A percentile compares a stretch with the other conserved stretches of the same genome.
Evolutionary conservation across 2,797 vertebrate species (phyloP).

Genomic region (Knipowitschia caucasica): DNA sequence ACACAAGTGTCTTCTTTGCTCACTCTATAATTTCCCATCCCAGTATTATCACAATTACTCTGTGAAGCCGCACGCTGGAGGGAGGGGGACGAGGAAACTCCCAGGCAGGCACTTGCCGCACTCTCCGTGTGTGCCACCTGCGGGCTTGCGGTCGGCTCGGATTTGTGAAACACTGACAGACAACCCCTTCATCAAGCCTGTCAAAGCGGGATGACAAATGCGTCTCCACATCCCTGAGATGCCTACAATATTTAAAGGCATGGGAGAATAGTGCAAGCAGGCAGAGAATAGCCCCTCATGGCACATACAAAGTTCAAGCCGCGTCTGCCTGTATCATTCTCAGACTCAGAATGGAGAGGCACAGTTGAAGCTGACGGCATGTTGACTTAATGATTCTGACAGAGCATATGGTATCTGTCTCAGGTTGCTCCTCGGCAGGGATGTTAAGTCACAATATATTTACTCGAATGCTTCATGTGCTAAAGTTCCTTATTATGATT

Average conservation of each 20-base stretch:
- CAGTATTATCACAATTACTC: conserved; percentile 74
- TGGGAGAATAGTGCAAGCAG: conserved; percentile 58
- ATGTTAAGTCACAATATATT: conserved; percentile 60
- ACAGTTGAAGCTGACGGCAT: conserved; percentile 59
- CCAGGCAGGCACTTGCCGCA: conserved; percentile 49
- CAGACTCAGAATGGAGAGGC: conserved; percentile 59
- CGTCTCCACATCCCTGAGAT: conserved; percentile 69
- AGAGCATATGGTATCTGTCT: conserved; percentile 65
- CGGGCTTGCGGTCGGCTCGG: conserved; percentile 65
- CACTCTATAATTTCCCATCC: conserved; percentile 72
- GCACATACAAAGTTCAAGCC: conserved; percentile 65
- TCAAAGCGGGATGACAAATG: conserved; percentile 77
- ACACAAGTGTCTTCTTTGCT: conserved; percentile 65
- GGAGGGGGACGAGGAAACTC: conserved; percentile 62
- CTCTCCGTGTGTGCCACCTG: conserved; percentile 60
- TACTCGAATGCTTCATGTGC: conserved; percentile 45
- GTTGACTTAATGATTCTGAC: conserved; percentile 73
- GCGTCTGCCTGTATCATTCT: conserved; percentile 68
- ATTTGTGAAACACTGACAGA: conserved; percentile 73
- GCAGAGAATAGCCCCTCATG: conserved; percentile 61
- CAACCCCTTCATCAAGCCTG: conserved; percentile 76
- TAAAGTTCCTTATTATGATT: conserved; percentile 35
- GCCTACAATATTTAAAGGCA: conserved; percentile 73
- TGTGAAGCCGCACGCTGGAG: conserved; percentile 26
- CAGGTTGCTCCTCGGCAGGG: conserved; percentile 54